Percentiles rank a stretch among this genome's conserved stretches.
Conservation (phyloP, 1,140 invertebrate genomes). For the Cyphomyrmex costatus region DNA sequence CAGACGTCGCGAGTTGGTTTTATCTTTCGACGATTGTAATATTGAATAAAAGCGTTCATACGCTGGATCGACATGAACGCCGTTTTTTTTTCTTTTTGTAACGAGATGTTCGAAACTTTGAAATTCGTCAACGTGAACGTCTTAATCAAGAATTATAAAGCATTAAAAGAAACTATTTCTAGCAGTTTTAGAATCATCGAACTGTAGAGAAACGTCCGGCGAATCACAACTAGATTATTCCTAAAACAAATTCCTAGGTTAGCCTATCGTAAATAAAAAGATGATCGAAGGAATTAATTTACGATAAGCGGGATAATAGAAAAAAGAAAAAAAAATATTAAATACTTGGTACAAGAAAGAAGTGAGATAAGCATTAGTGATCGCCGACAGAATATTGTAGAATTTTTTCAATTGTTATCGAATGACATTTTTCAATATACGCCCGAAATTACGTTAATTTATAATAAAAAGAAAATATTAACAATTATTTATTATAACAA, state of each 20-base stretch:
- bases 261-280: slow-evolving; percentile 54
- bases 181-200: slow-evolving; percentile 47
- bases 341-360: background rate
- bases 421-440: background rate
- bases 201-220: slow-evolving; percentile 40
- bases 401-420: background rate
- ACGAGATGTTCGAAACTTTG: background rate
- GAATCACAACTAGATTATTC: slow-evolving; percentile 57
- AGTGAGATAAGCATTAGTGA: slow-evolving; percentile 9
- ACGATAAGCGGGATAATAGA: slow-evolving; percentile 24
- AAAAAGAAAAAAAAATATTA: slow-evolving; percentile 2
- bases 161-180: slow-evolving; percentile 42
- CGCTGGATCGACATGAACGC: slow-evolving; percentile 74
- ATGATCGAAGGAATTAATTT: slow-evolving; percentile 22
- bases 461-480: background rate
- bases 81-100: background rate
- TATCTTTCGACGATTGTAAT: slow-evolving; percentile 21
- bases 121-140: slow-evolving; percentile 7
- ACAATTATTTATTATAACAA: background rate
- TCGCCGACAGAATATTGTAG: slow-evolving; percentile 27
- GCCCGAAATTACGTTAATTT: background rate
- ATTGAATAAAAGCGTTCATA: slow-evolving; percentile 58
- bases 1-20: background rate
- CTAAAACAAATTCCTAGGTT: slow-evolving; percentile 70
- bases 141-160: slow-evolving; percentile 16